Evolutionary conservation across 2,888 invertebrate species (phyloP).

Genomic region (Hecatera dysodea): DNA sequence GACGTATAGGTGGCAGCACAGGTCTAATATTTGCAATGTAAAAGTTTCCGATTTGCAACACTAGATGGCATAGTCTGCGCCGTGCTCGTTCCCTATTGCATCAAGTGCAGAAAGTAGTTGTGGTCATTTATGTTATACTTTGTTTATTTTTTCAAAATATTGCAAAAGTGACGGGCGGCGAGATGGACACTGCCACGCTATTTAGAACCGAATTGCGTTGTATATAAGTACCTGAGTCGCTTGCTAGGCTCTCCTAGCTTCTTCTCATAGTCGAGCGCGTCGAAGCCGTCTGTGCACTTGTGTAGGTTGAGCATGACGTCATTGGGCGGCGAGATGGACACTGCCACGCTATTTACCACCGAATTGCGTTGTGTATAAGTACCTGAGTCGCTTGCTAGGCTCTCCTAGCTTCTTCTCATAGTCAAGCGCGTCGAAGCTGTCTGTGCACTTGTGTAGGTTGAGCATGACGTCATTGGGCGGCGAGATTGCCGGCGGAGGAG

Average conservation of each 20-base stretch:
- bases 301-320: constrained; percentile 79
- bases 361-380: constrained; percentile 31
- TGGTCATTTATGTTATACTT: no score
- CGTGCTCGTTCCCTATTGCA: no score
- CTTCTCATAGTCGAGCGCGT: constrained; percentile 62
- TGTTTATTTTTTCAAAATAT: no score
- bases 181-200: constrained; percentile 16
- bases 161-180: constrained; percentile 48
- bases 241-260: constrained; percentile 62
- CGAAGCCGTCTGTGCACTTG: constrained; percentile 75
- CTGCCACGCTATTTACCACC: background rate
- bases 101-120: no score
- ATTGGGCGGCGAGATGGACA: constrained; percentile 46
- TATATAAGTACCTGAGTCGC: constrained; percentile 73
- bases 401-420: constrained; percentile 75
- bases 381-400: constrained; percentile 81
- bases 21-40: no score
- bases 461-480: constrained; percentile 74
- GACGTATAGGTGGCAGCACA: no score
- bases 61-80: no score
- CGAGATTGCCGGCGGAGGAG: constrained; percentile 63
- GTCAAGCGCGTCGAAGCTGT: constrained; percentile 78
- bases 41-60: no score
- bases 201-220: background rate
- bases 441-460: constrained; percentile 76